Conservation (phyloP, 2,888 invertebrate genomes). For the Nezara viridula region DNA sequence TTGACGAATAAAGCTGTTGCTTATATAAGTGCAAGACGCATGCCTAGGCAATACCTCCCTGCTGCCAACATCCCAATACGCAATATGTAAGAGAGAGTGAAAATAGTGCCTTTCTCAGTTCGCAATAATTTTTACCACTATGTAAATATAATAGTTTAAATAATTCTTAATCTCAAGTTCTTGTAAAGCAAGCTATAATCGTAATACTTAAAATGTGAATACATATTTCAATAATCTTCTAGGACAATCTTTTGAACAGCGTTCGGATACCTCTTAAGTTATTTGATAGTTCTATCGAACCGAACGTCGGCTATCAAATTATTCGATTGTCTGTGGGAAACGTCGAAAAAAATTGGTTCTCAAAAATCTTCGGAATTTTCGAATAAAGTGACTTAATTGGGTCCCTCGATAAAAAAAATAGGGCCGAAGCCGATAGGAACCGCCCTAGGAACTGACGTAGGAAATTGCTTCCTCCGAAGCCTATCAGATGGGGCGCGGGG, state of each 20-base stretch:
- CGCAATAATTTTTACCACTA: too few species aligned
- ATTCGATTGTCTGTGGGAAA: constrained; percentile 43
- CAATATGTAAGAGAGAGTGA: too few species aligned
- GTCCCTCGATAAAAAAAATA: neutral
- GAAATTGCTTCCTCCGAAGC: neutral
- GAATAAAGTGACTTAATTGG: constrained; percentile 41
- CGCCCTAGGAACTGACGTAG: neutral
- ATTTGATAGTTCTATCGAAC: constrained; percentile 18
- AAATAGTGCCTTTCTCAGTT: too few species aligned
- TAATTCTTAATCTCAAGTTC: too few species aligned
- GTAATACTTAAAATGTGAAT: neutral
- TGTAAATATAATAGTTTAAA: too few species aligned
- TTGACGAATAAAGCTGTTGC: too few species aligned
- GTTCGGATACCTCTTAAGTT: neutral
- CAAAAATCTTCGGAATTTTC: constrained; percentile 3
- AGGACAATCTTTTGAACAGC: neutral
- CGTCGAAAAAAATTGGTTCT: neutral
- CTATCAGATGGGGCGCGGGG: neutral
- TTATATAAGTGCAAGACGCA: too few species aligned
- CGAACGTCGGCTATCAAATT: neutral
- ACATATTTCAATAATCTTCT: neutral
- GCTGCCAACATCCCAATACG: too few species aligned
- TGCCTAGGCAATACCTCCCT: too few species aligned
- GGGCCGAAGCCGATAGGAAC: neutral
- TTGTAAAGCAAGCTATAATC: neutral